phyloP scores from a whole-genome alignment of 2,113 vertebrate species.

The Todiramphus saurophagus region DNA sequence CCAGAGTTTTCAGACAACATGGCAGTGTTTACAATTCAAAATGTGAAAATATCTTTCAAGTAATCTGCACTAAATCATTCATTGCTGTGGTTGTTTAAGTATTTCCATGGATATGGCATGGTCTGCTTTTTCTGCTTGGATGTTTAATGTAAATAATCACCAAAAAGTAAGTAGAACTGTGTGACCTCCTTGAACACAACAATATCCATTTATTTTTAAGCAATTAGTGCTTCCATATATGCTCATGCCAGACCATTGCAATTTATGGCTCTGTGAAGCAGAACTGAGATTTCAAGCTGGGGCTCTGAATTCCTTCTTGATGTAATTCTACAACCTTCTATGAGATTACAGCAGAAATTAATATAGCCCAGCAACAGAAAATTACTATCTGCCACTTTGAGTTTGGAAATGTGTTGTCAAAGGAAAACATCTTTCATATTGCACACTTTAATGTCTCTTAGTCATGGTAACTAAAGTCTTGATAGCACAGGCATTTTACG shows the following conservation, averaged over 20 bases:
- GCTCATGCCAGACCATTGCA: slow-evolving; percentile 24
- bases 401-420: neutral
- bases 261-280: slow-evolving; percentile 6
- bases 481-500: neutral
- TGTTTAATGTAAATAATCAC: slow-evolving; percentile 59
- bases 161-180: slow-evolving; percentile 20
- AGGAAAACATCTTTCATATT: neutral
- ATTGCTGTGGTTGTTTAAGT: slow-evolving; percentile 27
- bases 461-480: neutral
- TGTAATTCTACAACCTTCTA: neutral
- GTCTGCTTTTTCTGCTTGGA: slow-evolving; percentile 41
- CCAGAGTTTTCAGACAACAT: slow-evolving; percentile 40
- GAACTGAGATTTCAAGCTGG: slow-evolving; percentile 8
- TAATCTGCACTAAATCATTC: slow-evolving; percentile 58
- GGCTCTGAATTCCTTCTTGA: neutral
- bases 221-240: slow-evolving; percentile 5
- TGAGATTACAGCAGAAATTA: neutral
- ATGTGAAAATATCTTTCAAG: neutral
- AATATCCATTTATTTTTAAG: slow-evolving; percentile 44
- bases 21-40: slow-evolving; percentile 50
- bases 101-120: slow-evolving; percentile 17
- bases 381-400: neutral
- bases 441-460: neutral
- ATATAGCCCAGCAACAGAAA: neutral
- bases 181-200: slow-evolving; percentile 25